Percentiles rank a stretch among this genome's conserved stretches.
These are phyloP conservation scores for Axinella damicornis DNA, from an alignment of 37 sponge, comb jelly and placozoan genomes.

Conservation along the genomic window DNA sequence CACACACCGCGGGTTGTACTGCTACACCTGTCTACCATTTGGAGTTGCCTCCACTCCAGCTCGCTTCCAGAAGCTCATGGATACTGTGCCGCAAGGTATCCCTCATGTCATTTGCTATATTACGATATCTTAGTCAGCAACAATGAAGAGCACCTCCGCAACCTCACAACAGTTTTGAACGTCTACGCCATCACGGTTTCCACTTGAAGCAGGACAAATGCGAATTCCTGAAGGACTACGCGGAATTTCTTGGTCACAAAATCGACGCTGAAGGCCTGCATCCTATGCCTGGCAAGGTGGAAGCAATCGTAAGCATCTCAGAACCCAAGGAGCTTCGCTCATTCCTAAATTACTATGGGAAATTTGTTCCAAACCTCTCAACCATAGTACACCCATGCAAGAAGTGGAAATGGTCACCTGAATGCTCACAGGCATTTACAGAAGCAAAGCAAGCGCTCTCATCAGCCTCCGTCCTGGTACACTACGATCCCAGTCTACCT, in stretches of 20 bases:
- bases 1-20: slow-evolving; percentile 57
- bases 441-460: slow-evolving; percentile 17
- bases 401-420: slow-evolving; percentile 31
- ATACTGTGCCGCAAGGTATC: slow-evolving; percentile 18
- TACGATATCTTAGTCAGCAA: slow-evolving; percentile 49
- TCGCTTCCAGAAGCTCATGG: slow-evolving; percentile 18
- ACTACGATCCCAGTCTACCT: slow-evolving; percentile 50
- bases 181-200: slow-evolving; percentile 6
- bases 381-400: slow-evolving; percentile 23
- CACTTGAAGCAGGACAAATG: slow-evolving; percentile 15
- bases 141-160: slow-evolving; percentile 24
- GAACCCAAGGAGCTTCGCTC: slow-evolving; percentile 40
- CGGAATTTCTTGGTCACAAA: slow-evolving; percentile 39
- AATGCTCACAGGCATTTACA: slow-evolving; percentile 16
- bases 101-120: slow-evolving; percentile 28
- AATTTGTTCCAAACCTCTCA: slow-evolving; percentile 54
- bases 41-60: slow-evolving; percentile 43
- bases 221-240: slow-evolving; percentile 9
- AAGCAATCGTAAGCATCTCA: slow-evolving; percentile 26
- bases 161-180: slow-evolving; percentile 24
- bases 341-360: slow-evolving; percentile 41
- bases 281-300: slow-evolving; percentile 23
- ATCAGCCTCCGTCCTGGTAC: slow-evolving; percentile 31
- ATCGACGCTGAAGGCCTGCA: slow-evolving; percentile 35
- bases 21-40: slow-evolving; percentile 32